A percentile compares a stretch with the other conserved stretches of the same genome.
Conservation (phyloP, 2,797 vertebrate species). For the Steatocranus sp. region DNA sequence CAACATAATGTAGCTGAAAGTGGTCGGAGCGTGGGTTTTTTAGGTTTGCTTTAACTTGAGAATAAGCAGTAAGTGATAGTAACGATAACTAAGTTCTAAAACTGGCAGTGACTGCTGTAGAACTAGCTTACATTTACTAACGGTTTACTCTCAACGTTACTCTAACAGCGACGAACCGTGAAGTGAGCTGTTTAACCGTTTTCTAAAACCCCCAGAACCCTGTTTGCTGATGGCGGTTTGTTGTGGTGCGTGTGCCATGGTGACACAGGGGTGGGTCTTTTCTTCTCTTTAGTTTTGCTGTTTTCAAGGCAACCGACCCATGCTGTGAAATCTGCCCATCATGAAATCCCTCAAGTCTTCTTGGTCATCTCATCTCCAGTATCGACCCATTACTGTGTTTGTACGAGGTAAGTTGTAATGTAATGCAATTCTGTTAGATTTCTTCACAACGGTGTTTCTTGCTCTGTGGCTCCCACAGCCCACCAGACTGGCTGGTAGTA, state of each 20-base stretch:
- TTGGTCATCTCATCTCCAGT: neutral
- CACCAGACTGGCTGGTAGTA: constrained; percentile 13
- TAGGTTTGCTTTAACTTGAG: neutral
- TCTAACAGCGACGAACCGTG: neutral
- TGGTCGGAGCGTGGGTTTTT: fast-evolving
- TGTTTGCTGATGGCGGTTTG: constrained; percentile 15
- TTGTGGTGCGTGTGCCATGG: constrained; percentile 47
- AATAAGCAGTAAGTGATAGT: neutral
- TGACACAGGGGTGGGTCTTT: constrained; percentile 46
- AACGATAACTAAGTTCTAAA: constrained; percentile 5
- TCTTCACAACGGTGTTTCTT: neutral
- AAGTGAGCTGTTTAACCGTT: neutral
- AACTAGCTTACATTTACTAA: neutral
- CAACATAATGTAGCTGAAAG: neutral
- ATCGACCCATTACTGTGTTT: neutral
- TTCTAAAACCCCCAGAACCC: fast-evolving
- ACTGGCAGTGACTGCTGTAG: neutral
- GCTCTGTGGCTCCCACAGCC: neutral
- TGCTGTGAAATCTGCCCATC: neutral
- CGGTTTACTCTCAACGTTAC: neutral
- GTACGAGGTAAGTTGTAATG: neutral
- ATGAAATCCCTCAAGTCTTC: neutral
- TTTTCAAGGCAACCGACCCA: constrained; percentile 65
- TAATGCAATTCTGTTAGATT: neutral
- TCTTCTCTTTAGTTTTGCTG: constrained; percentile 39